These are phyloP conservation scores for Caenorhabditis parvicauda DNA, from an alignment of 2,888 invertebrate species.

Conservation along the genomic window DNA sequence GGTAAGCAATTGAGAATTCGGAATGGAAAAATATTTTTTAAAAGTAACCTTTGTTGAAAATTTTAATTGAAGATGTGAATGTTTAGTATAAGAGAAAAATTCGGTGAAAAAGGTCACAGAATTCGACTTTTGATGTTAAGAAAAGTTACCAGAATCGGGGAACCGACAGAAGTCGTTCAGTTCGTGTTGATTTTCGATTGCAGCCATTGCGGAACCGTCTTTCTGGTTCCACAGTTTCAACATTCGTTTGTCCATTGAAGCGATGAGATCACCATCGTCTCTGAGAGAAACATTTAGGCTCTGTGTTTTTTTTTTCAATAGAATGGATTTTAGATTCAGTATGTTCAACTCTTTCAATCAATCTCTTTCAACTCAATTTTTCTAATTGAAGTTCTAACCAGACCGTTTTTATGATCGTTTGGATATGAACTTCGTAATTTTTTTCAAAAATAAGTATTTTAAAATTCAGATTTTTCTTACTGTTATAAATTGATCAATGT, in stretches of 20 bases:
- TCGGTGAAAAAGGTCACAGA: not conserved
- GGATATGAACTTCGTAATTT: not conserved
- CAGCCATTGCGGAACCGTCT: slow-evolving; percentile 86
- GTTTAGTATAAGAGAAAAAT: too few relatives aligned
- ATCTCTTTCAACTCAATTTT: too few relatives aligned
- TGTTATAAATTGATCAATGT: not conserved
- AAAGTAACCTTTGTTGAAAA: too few relatives aligned
- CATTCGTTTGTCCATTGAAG: slow-evolving; percentile 83
- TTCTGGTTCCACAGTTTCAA: slow-evolving; percentile 84
- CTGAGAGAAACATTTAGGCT: slow-evolving; percentile 5
- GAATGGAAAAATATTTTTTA: too few relatives aligned
- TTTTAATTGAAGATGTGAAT: too few relatives aligned
- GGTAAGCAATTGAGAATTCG: too few relatives aligned
- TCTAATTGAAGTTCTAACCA: too few relatives aligned
- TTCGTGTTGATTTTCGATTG: slow-evolving; percentile 76
- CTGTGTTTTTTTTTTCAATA: too few relatives aligned
- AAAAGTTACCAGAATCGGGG: slow-evolving; percentile 56
- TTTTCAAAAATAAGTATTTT: not conserved
- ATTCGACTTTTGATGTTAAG: not conserved
- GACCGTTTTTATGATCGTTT: not conserved
- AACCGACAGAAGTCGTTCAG: slow-evolving; percentile 77
- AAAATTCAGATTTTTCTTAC: not conserved
- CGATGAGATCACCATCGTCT: slow-evolving; percentile 71
- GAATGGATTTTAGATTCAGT: too few relatives aligned
- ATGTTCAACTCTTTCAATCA: too few relatives aligned